Evolutionary conservation across 2,797 vertebrate species (phyloP), one percentile per base, ranked within the genome.

Genomic region (Lagocephalus sceleratus): DNA sequence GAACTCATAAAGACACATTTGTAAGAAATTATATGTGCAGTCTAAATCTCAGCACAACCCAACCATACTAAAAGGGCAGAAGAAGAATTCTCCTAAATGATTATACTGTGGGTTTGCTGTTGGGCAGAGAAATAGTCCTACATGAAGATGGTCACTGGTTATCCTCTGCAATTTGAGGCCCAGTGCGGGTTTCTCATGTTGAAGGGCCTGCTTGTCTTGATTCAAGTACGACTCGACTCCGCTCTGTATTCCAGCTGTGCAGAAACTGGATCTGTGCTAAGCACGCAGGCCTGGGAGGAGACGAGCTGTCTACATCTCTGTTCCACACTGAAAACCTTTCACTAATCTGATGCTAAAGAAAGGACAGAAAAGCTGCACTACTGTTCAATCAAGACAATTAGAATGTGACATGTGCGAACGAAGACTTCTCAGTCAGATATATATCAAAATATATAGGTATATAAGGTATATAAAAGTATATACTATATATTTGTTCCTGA

Each of bases 241-340:
- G 59, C 76, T 88, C 81, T 88, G 76, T 87, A 85, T 87, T 88
- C 84, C 84, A 46, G 51, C 64, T 51, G 54, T 57, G 61, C n/a
- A 54, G 54, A 75, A 63, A 63, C 62, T 50, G 70, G 81, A 73
- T 76, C 68, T 42, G 38, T 64, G 64, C 63, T 78, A 75, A 79
- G 75, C 67, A 66, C 20, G 54, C 47, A 81, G 83, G 79, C 78
- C 77, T 71, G 75, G 70, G 78, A 67, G 82, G 82, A 84, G 83
- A 84, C 81, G 61, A 71, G 73, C 65, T 77, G 79, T 85, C 83
- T 83, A 77, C 75, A 65, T 72, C 9, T 46, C 45, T 54, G 66
- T 68, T 73, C 79, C 83, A 84, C 81, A 73, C 55, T 62, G 48
- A 75, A 75, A 81, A 76, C 20, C 19, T 17, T 75, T 76, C 52